Conservation (phyloP, 2,797 vertebrate genomes). For the Ataeniobius toweri region DNA sequence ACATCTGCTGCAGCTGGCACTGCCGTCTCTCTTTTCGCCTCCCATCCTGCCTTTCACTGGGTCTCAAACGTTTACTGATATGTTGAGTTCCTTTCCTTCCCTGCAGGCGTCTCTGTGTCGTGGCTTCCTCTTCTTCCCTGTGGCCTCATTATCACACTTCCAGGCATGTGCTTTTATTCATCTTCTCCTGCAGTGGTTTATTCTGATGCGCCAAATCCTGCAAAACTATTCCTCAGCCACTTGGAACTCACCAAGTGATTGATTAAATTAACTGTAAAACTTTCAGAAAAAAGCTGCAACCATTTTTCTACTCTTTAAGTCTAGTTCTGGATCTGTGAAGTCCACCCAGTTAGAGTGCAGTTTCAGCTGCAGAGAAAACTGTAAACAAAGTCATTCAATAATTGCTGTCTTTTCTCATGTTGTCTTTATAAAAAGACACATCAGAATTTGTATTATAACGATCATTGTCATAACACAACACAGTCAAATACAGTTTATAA, state of each 20-base stretch:
- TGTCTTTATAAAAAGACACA: no score
- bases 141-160: neutral
- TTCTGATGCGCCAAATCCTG: neutral
- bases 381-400: neutral
- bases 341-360: neutral
- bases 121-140: neutral
- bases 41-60: neutral
- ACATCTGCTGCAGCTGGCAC: constrained; percentile 41
- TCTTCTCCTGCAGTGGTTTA: neutral
- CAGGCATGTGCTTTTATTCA: neutral
- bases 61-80: neutral
- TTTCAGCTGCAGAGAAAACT: neutral
- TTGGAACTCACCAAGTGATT: neutral
- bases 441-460: neutral
- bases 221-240: neutral
- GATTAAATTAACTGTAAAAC: neutral
- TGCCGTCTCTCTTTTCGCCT: neutral
- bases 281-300: neutral
- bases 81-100: neutral
- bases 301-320: neutral
- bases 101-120: neutral
- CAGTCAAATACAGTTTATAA: no score
- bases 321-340: neutral
- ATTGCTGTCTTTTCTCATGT: neutral
- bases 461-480: no score